phyloP scores from a whole-genome alignment of 2,797 vertebrate species.

The Bovichtus variegatus region DNA sequence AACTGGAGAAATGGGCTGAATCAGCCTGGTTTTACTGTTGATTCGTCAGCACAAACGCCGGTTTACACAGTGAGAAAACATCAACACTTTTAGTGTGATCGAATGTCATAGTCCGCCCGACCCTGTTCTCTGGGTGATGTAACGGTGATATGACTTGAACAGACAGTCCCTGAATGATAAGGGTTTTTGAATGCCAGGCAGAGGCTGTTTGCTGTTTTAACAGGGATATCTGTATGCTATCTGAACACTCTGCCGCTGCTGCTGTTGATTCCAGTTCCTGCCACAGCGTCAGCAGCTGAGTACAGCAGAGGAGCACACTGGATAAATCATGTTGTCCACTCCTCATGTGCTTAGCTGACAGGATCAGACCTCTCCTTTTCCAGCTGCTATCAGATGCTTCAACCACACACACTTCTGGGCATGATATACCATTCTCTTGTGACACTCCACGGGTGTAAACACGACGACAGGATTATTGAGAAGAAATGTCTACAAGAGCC shows the following conservation, averaged over 20 bases:
- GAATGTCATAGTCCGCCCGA: conserved; percentile 62
- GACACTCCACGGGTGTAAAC: conserved; percentile 45
- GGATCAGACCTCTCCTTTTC: conserved; percentile 73
- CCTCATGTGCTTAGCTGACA: conserved; percentile 67
- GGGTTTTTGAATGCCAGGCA: conserved; percentile 46
- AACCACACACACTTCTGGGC: conserved; percentile 45
- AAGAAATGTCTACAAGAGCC: conserved; percentile 35
- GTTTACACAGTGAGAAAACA: conserved; percentile 67
- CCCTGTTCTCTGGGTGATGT: conserved; percentile 55
- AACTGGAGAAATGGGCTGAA: conserved; percentile 71
- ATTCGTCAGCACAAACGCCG: conserved; percentile 75
- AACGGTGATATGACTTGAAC: conserved; percentile 58
- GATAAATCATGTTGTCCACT: conserved; percentile 76
- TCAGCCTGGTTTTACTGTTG: conserved; percentile 69
- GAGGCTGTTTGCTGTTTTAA: conserved; percentile 58
- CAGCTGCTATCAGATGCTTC: conserved; percentile 67
- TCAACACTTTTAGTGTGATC: conserved; percentile 62
- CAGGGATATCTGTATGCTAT: conserved; percentile 50
- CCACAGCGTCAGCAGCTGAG: conserved; percentile 52
- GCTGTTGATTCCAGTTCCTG: conserved; percentile 58
- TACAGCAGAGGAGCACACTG: conserved; percentile 54
- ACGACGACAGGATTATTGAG: conserved; percentile 55
- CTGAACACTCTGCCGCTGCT: conserved; percentile 47
- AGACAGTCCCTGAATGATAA: conserved; percentile 58
- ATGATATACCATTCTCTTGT: conserved; percentile 57